Conservation (phyloP, 2,888 invertebrate genomes). For the Microctonus aethiopoides region DNA sequence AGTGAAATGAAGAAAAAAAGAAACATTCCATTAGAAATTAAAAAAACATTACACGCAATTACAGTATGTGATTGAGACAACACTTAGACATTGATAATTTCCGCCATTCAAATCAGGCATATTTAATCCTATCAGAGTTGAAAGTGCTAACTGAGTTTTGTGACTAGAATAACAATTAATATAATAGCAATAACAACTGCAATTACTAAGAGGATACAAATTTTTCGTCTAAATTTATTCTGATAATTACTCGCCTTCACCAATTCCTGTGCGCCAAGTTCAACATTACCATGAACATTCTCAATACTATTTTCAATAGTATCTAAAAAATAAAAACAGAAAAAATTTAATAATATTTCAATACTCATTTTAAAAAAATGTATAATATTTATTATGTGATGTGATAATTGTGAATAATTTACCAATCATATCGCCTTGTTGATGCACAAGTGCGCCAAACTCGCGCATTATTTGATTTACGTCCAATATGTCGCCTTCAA, state of each 20-base stretch:
- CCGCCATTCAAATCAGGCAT: slow-evolving; percentile 21
- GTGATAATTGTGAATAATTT: slow-evolving; percentile 57
- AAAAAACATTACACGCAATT: slow-evolving; percentile 14
- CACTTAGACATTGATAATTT: slow-evolving; percentile 5
- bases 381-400: background rate
- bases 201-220: slow-evolving; percentile 77
- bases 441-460: slow-evolving; percentile 76
- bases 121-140: slow-evolving; percentile 45
- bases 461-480: slow-evolving; percentile 87
- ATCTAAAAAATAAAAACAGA: slow-evolving; percentile 71
- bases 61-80: background rate
- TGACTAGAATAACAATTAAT: slow-evolving; percentile 75
- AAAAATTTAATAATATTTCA: no score
- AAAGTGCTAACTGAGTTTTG: slow-evolving; percentile 63
- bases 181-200: slow-evolving; percentile 76
- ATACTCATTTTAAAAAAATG: no score
- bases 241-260: slow-evolving; percentile 85
- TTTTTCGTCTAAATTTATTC: slow-evolving; percentile 79
- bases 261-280: slow-evolving; percentile 81
- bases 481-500: slow-evolving; percentile 85
- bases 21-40: slow-evolving; percentile 18
- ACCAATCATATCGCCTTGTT: slow-evolving; percentile 82
- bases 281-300: slow-evolving; percentile 78
- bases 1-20: background rate
- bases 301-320: slow-evolving; percentile 87